Evolutionary conservation across 2,797 vertebrate genomes (phyloP).

Genomic region (Toxotes lorentzi): DNA sequence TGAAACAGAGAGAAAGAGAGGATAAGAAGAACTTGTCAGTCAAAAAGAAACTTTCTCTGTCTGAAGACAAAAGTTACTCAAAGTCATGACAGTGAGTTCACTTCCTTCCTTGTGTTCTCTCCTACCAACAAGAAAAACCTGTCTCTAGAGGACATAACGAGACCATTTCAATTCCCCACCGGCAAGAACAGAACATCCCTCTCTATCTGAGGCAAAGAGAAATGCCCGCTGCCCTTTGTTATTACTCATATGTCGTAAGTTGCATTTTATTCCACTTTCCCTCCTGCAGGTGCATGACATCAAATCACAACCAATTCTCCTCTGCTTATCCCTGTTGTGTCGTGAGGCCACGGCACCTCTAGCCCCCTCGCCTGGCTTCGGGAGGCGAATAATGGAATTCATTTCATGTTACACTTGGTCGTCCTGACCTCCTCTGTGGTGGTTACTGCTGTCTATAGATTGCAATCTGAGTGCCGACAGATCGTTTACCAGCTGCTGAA

Average conservation of each 20-base stretch:
- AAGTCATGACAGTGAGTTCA: slow-evolving; percentile 9
- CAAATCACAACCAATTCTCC: slow-evolving; percentile 44
- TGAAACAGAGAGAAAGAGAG: slow-evolving; percentile 26
- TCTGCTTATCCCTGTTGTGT: slow-evolving; percentile 24
- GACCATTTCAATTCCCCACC: slow-evolving; percentile 24
- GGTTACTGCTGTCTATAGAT: slow-evolving; percentile 49
- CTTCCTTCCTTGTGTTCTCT: slow-evolving; percentile 18
- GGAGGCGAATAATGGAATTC: slow-evolving; percentile 56
- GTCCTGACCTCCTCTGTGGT: slow-evolving; percentile 60
- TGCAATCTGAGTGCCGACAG: slow-evolving; percentile 38
- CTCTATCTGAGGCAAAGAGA: slow-evolving; percentile 39
- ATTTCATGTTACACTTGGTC: slow-evolving; percentile 45
- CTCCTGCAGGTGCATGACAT: slow-evolving; percentile 28
- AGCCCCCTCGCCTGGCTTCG: slow-evolving; percentile 20
- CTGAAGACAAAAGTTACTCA: slow-evolving; percentile 32
- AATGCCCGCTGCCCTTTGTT: slow-evolving; percentile 23
- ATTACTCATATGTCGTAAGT: slow-evolving; percentile 31
- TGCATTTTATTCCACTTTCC: slow-evolving; percentile 31
- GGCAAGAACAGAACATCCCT: slow-evolving; percentile 55
- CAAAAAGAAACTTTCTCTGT: slow-evolving; percentile 25
- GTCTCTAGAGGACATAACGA: slow-evolving; percentile 34
- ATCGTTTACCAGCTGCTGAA: slow-evolving; percentile 50
- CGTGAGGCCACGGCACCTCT: slow-evolving; percentile 29
- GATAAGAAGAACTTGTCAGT: slow-evolving; percentile 49
- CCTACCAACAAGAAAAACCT: slow-evolving; percentile 27